Base-by-base conservation (phyloP, 2,113 vertebrate species). In the Spea multiplicata region DNA sequence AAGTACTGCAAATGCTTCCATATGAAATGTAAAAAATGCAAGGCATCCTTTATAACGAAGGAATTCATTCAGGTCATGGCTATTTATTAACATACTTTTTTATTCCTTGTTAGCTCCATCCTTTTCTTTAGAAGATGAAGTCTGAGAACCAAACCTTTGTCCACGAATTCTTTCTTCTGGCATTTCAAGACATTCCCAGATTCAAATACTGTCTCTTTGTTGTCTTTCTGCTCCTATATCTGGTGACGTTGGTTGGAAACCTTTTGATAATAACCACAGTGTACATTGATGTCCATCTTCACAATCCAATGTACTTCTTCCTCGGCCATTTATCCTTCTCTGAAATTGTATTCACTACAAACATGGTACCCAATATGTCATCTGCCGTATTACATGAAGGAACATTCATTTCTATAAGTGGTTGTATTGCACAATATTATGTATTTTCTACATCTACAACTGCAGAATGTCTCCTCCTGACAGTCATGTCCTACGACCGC, bases 281-380 rank as follows among this genome's bases (percentile, higher is more conserved):
- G 5, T 16, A 5, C 10, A 14, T 4, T 5, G 47, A 12, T 17
- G 4, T 4, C 5, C 71, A 62, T 44, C 71, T 73, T 48, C 44
- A 73, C 5, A 14, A 13, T 10, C 71, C 71, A 17, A 73, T 73
- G 71, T 73, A 45, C 53, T 59, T 44, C 14, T 73, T 73, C 52
- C 71, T 73, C 30, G 4, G 30, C 2, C n/a, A 73, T 44, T 45
- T 73, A 7, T 57, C 52, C 53, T 59, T 57, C 4, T 44, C 17
- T 57, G 71, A 73, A 8, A 73, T 73, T 8, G 17, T 73, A 9
- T 30, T 73, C 53, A 73, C 71, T 7, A 59, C 71, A 44, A 73
- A 44, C 13, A 59, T 59, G 45, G 6, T 44, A 9, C 71, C 71
- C 44, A 73, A 73, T 3, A 62, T 59, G 13, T 14, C 62, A 12